Evolutionary conservation across 2,888 invertebrate species (phyloP).

Genomic region (Hemithea aestivaria): DNA sequence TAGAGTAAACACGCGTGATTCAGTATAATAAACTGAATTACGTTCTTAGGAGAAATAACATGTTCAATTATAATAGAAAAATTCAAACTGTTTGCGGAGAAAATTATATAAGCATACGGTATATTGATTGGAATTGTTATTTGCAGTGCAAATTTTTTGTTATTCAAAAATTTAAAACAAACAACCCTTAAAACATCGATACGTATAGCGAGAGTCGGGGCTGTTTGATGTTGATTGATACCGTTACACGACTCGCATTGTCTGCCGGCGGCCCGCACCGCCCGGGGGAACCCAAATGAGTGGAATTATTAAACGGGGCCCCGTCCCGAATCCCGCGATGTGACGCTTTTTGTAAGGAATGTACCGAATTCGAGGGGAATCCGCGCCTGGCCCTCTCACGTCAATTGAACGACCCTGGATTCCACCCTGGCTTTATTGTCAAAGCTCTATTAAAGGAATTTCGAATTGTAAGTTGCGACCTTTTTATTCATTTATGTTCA

Average conservation of each 20-base stretch:
- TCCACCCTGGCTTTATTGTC: constrained; percentile 46
- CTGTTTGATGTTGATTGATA: constrained; percentile 79
- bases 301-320: constrained; percentile 74
- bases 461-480: constrained; percentile 33
- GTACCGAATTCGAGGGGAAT: constrained; percentile 46
- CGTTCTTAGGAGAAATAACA: too few relatives aligned
- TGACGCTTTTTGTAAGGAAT: constrained; percentile 76
- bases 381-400: constrained; percentile 32
- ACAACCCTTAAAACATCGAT: constrained; percentile 49
- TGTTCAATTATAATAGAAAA: too few relatives aligned
- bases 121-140: too few relatives aligned
- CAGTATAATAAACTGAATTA: too few relatives aligned
- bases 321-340: constrained; percentile 60
- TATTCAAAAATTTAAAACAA: constrained; percentile 31
- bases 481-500: constrained; percentile 34
- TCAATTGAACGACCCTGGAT: constrained; percentile 46
- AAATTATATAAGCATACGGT: too few relatives aligned
- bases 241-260: constrained; percentile 74
- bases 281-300: constrained; percentile 71
- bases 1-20: constrained; percentile 28
- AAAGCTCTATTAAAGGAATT: constrained; percentile 45
- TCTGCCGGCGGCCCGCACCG: constrained; percentile 42
- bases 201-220: constrained; percentile 46
- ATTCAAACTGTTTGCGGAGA: too few relatives aligned
- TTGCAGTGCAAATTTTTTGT: constrained; percentile 9